phyloP scores from a whole-genome alignment of 2,888 invertebrate species.

The Drosophila borealis region DNA sequence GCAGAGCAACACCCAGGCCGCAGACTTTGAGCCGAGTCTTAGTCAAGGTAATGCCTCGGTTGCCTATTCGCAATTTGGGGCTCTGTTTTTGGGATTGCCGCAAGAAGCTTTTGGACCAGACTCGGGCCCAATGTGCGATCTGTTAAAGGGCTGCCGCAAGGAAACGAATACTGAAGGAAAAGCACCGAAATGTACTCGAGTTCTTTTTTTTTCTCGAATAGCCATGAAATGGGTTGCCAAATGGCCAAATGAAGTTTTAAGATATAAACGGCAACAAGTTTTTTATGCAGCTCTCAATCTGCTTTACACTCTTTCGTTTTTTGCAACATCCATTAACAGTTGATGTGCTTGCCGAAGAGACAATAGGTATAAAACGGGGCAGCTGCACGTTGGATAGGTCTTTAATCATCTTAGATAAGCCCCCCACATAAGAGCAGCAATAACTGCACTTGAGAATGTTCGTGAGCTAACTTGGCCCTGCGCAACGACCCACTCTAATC shows the following conservation, averaged over 20 bases:
- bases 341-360: neutral
- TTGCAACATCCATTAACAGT: constrained; percentile 18
- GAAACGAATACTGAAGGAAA: constrained; percentile 1
- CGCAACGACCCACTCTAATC: constrained; percentile 59
- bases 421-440: constrained; percentile 1
- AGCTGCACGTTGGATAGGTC: constrained; percentile 4
- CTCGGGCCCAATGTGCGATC: constrained; percentile 12
- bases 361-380: neutral
- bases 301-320: neutral
- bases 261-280: constrained; percentile 5
- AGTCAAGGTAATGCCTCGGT: constrained; percentile 49
- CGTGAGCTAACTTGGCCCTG: constrained; percentile 21
- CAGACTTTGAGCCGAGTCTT: constrained; percentile 67
- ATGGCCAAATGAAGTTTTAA: constrained; percentile 43
- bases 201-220: constrained; percentile 12
- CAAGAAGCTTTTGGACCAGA: constrained; percentile 26
- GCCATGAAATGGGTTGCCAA: constrained; percentile 32
- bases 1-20: constrained; percentile 23
- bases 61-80: constrained; percentile 41
- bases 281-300: constrained; percentile 1
- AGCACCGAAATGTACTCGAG: constrained; percentile 5
- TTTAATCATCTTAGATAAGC: constrained; percentile 25
- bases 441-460: constrained; percentile 31
- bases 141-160: constrained; percentile 21
- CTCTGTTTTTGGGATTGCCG: constrained; percentile 10